Percentiles rank a stretch among this genome's conserved stretches.
Conservation (phyloP, 2,113 vertebrate genomes). For the Daboia siamensis region DNA sequence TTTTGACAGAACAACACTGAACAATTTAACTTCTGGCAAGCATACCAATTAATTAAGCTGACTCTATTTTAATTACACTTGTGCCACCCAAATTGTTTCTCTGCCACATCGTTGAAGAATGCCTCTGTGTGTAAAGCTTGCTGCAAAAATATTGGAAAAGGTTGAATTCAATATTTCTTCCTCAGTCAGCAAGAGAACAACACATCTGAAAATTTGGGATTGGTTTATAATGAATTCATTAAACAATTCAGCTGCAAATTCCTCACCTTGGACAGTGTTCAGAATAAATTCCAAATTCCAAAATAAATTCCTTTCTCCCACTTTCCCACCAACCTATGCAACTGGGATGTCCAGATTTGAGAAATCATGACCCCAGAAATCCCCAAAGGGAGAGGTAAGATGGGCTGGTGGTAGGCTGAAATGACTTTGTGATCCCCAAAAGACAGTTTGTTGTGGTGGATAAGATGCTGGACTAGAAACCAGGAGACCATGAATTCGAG, state of each 20-base stretch:
- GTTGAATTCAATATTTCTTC: slow-evolving; percentile 11
- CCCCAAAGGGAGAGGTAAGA: background rate
- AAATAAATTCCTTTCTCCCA: background rate
- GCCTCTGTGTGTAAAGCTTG: background rate
- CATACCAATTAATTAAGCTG: slow-evolving; percentile 39
- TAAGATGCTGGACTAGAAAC: background rate
- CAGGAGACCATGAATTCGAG: background rate
- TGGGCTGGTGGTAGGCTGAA: background rate
- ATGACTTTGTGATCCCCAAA: background rate
- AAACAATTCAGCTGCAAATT: background rate
- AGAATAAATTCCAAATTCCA: background rate
- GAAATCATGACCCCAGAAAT: background rate
- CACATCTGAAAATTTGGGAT: background rate
- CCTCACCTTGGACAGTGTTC: background rate
- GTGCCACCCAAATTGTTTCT: slow-evolving; percentile 19
- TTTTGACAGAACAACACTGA: slow-evolving; percentile 13
- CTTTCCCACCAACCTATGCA: background rate
- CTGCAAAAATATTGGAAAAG: slow-evolving; percentile 13
- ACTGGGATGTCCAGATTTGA: background rate
- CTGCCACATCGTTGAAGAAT: background rate
- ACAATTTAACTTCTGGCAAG: slow-evolving; percentile 35
- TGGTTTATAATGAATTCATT: background rate
- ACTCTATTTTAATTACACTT: slow-evolving; percentile 32
- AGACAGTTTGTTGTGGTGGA: background rate
- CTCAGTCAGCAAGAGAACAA: slow-evolving; percentile 2